A percentile compares a stretch with the other conserved stretches of the same genome.
Evolutionary conservation across 1,140 invertebrate genomes (phyloP).

Genomic region (Nebria ingens): DNA sequence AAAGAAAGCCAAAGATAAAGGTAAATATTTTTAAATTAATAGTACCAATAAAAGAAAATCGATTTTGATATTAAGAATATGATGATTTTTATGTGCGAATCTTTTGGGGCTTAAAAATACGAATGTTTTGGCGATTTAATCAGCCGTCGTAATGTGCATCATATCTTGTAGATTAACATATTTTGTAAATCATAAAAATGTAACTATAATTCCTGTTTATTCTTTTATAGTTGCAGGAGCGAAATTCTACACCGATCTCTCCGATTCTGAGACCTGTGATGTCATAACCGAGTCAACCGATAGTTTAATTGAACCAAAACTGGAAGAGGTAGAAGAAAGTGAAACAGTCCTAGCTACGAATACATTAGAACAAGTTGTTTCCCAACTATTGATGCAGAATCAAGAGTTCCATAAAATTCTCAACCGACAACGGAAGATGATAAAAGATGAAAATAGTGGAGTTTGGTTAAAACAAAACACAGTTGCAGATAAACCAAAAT

Average conservation of each 20-base stretch:
- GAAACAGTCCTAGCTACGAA: conserved; percentile 36
- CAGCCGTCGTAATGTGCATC: too few species aligned
- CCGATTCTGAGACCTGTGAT: conserved; percentile 44
- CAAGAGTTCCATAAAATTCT: conserved; percentile 70
- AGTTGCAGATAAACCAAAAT: conserved; percentile 45
- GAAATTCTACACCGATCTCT: conserved; percentile 55
- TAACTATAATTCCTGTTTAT: not conserved
- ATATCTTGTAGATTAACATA: not conserved
- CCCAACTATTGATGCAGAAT: conserved; percentile 72
- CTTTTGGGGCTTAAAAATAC: too few species aligned
- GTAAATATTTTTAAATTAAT: conserved; percentile 13
- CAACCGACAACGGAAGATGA: conserved; percentile 53
- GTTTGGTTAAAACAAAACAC: conserved; percentile 39
- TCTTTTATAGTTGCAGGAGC: conserved; percentile 29
- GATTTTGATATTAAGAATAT: too few species aligned
- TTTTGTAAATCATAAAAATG: not conserved
- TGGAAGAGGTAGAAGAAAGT: conserved; percentile 32
- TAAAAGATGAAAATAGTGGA: conserved; percentile 28
- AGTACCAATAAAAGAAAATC: not conserved
- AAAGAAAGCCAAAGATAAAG: conserved; percentile 49
- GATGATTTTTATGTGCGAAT: too few species aligned
- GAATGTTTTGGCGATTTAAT: too few species aligned
- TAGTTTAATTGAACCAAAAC: conserved; percentile 39
- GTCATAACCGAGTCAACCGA: conserved; percentile 51
- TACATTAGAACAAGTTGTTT: conserved; percentile 68